Evolutionary conservation across 2,888 invertebrate genomes (phyloP), one percentile per base, ranked within the genome.

Genomic region (Amblyjoppa fuscipennis): DNA sequence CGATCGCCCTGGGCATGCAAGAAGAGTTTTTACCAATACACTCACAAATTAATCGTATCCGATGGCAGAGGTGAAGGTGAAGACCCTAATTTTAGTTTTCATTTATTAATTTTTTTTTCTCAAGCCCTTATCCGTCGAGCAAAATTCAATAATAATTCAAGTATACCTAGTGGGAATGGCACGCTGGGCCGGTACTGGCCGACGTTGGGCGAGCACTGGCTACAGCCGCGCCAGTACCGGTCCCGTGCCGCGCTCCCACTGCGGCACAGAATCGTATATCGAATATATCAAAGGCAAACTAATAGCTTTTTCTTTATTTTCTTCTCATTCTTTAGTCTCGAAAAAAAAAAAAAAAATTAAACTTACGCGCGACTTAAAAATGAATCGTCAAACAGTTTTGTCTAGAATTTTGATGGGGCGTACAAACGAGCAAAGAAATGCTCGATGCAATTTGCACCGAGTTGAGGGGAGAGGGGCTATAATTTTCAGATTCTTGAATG

Each of bases 401-500:
- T 34, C 31, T 34, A 9, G 1, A 13, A 61, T 28, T 61, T 61
- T 34, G 16, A 61, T 16, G 31, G 31, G 11, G 31, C 16, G 25
- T 6, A 66, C 41, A 68, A 83, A 59, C 34, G 56, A 61, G 66
- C 66, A 74, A 74, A 78, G 68, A 83, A 83, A 83, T 78, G 20
- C 73, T 74, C 49, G 78, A 78, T 83, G 78, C 25, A 78, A 59
- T 78, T 73, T 73, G 64, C 16, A 34, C 45, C 49, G n/a, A 41
- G 68, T 59, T 7, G 61, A 28, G 25, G 28, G 61, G 61, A 6
- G 16, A 16, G 34, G 5, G 61, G 6, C 28, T 16, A 61, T 16
- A 41, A 74, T 69, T 78, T 78, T 73, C 28, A n/a, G 68, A 83
- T 83, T 83, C 68, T 83, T 83, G 73, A 83, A 83, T 83, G 83